Evolutionary conservation across 2,888 invertebrate species (phyloP).

Genomic region (Steinernema hermaphroditum): DNA sequence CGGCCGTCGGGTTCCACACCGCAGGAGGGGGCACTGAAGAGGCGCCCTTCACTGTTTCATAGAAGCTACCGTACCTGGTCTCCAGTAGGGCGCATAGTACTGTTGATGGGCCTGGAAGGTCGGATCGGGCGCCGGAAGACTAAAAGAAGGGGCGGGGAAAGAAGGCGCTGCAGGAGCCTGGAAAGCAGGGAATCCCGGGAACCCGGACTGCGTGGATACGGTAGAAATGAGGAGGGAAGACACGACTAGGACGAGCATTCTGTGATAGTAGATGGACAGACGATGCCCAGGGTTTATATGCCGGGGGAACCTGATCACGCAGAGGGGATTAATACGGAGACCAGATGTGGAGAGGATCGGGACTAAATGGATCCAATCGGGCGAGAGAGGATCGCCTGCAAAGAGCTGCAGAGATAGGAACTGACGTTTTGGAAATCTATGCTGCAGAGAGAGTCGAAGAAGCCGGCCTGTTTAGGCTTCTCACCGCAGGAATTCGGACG

Average conservation of each 20-base stretch:
- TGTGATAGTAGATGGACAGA: no score
- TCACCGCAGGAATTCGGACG: no score
- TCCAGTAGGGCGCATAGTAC: neutral
- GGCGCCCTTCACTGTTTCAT: neutral
- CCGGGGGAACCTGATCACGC: neutral
- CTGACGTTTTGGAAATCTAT: no score
- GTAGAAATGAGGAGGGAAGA: neutral
- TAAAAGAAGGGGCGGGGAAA: no score
- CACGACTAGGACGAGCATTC: neutral
- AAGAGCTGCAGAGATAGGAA: no score
- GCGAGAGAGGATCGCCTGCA: no score
- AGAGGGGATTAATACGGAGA: neutral
- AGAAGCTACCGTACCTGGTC: neutral
- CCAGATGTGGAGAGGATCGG: neutral
- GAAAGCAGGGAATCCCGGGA: neutral
- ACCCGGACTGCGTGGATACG: neutral
- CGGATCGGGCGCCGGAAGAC: neutral
- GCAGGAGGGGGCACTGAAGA: neutral
- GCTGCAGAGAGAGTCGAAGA: no score
- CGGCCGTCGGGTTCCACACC: constrained; percentile 12
- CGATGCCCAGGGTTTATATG: no score
- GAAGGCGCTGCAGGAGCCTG: neutral
- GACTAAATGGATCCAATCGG: neutral
- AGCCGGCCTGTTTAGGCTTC: no score
- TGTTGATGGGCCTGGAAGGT: neutral